phyloP scores from a whole-genome alignment of 2,888 invertebrate genomes.

The Crepidodera aurea region DNA sequence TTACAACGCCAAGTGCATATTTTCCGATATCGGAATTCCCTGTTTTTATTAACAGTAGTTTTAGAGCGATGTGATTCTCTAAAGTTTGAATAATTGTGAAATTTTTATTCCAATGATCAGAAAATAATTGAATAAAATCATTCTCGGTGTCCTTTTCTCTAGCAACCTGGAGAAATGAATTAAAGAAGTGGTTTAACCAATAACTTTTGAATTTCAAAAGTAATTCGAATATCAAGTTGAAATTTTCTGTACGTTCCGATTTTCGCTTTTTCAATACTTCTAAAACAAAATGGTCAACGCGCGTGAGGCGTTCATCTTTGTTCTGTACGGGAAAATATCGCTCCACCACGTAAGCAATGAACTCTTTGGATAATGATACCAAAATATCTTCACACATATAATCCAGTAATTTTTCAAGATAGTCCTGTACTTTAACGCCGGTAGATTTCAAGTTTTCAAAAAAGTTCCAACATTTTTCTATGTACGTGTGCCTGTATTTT shows the following conservation, averaged over 20 bases:
- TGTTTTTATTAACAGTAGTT: constrained; percentile 2
- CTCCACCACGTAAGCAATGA: constrained; percentile 16
- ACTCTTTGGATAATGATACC: constrained; percentile 4
- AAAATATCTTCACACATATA: constrained; percentile 6
- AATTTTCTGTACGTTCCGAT: constrained; percentile 16
- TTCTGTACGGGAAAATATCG: constrained; percentile 16
- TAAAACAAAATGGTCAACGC: constrained; percentile 10
- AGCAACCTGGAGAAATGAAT: not conserved
- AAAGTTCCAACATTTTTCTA: constrained; percentile 37
- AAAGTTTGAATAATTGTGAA: constrained; percentile 12
- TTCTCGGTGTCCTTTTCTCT: not conserved
- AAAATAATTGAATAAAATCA: constrained; percentile 9
- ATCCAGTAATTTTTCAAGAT: constrained; percentile 10
- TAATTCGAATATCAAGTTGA: constrained; percentile 11
- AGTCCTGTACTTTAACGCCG: constrained; percentile 7
- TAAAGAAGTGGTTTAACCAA: not conserved
- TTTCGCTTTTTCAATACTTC: constrained; percentile 17
- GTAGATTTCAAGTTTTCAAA: constrained; percentile 29
- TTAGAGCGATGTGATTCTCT: constrained; percentile 17
- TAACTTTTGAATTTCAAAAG: not conserved
- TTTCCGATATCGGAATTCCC: not conserved
- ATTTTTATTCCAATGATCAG: constrained; percentile 17
- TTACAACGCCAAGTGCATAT: constrained; percentile 10
- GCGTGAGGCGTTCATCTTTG: not conserved
- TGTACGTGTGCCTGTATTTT: constrained; percentile 30